Base-by-base conservation (phyloP, 2,888 invertebrate species). In the Emmelina monodactyla region DNA sequence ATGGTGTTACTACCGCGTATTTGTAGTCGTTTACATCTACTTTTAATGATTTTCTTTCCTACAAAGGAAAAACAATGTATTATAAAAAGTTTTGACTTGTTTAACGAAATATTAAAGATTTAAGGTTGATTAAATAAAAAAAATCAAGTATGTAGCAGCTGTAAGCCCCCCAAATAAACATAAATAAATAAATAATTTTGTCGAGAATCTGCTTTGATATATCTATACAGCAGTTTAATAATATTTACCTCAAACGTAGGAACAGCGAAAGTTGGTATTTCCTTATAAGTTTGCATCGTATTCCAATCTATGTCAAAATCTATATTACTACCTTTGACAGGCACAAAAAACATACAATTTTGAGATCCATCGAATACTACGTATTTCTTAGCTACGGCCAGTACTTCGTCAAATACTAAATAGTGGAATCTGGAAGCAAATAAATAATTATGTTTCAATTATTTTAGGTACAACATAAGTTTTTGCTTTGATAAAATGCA, bases 1-100 rank as follows among this genome's bases (percentile, higher is more conserved):
- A 94, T 0, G 97, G 96, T 39, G 88, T 86, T 1, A 98, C 89
- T 0, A 98, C 86, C 29, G 85, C 83, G 46, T 89, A 81, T 16
- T 85, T 71, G 58, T 89, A 94, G 13, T 82, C 82, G 22, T 86
- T 82, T 7, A 76, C 62, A 0, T 71, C 71, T 7, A 91, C 86
- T 0, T 55, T 41, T 32, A 86, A 59, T 1, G 62, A 55, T 15
- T 59, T 53, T 31, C 71, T 56, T 39, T 65, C 65, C 76, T 76
- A 41, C 3, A 43, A 43, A 34, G 22, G 42, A 33, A 35, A 40
- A 25, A 34, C 13, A 19, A 6, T 2, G 9, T 13, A 33, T n/a
- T 19, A n/a, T n/a, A n/a, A n/a, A n/a, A n/a, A n/a, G n/a, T n/a
- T n/a, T n/a, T n/a, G n/a, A n/a, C n/a, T n/a, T n/a, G n/a, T n/a